A percentile compares a stretch with the other conserved stretches of the same genome.
These are phyloP conservation scores for Melanophora roralis DNA, from an alignment of 2,888 invertebrate species.

Conservation along the genomic window DNA sequence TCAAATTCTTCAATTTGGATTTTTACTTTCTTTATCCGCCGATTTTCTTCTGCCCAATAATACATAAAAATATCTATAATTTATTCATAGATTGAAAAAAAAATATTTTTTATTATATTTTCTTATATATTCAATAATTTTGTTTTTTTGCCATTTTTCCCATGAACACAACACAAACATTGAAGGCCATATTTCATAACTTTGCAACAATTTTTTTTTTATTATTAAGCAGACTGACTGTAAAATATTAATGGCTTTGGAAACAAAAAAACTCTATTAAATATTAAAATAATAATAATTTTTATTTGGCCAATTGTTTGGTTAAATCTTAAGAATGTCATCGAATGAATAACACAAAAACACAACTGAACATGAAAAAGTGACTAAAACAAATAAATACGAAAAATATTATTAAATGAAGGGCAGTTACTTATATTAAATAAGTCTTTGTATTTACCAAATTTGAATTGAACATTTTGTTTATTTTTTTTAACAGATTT, in stretches of 20 bases:
- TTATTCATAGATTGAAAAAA: not conserved
- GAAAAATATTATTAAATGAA: not conserved
- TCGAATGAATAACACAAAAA: not conserved
- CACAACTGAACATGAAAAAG: not conserved
- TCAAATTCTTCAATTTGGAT: too few relatives aligned
- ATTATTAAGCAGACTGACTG: not conserved
- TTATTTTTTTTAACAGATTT: slow-evolving; percentile 45
- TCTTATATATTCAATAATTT: slow-evolving; percentile 10
- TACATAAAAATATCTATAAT: too few relatives aligned
- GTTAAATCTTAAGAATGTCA: not conserved
- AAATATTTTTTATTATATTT: not conserved
- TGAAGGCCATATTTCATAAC: slow-evolving; percentile 55
- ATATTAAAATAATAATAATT: slow-evolving; percentile 25
- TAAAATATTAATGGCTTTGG: not conserved
- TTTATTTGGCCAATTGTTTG: slow-evolving; percentile 27
- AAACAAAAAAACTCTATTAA: slow-evolving; percentile 4
- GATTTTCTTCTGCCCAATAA: too few relatives aligned
- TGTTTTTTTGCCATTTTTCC: not conserved
- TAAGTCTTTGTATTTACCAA: slow-evolving; percentile 38
- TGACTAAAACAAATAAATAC: not conserved
- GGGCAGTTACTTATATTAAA: not conserved
- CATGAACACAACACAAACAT: not conserved
- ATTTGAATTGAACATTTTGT: slow-evolving; percentile 45
- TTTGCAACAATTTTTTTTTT: slow-evolving; percentile 7
- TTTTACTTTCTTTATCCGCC: too few relatives aligned